Base-by-base conservation (phyloP, 2,888 invertebrate genomes). In the Plebejus melissa region DNA sequence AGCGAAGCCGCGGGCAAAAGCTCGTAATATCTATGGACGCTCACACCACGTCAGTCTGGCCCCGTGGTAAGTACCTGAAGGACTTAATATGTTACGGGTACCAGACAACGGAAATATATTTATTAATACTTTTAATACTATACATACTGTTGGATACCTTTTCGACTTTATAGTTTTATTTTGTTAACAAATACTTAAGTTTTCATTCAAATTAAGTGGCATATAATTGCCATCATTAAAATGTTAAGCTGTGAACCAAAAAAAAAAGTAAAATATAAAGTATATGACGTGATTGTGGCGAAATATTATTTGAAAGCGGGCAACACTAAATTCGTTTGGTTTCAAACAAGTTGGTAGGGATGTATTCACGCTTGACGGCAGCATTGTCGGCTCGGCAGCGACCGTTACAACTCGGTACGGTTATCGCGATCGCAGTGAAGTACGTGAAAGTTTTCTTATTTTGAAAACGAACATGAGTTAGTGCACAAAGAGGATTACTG, bases 281-380 rank as follows among this genome's bases (percentile, higher is more conserved):
- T 2, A 32, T 60, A 28, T 60, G 60, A 32, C 36, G 4, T 22
- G 22, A 22, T 22, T 22, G 22, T 22, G 22, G 22, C 22, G 22
- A 32, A 65, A 65, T 36, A 32, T 13, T 36, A 32, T 65, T 72
- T 32, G 0, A 11, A 32, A 28, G 28, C 13, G 28, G 72, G 50
- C 54, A 72, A 72, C 72, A 32, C 54, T 32, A 50, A 72, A 65
- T 32, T 60, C 60, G 90, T 88, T 83, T 83, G 83, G 83, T 86
- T 86, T 32, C 32, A 32, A 32, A 85, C 86, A 86, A 87, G 71
- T 41, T 71, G n/a, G 71, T 46, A 41, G 71, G 46, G 71, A 46
- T 36, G 46, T 22, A 28, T 70, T 41, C 41, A 28, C 70, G 72
- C 46, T 50, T 50, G 72, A 72, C 50, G 72, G 32, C 50, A 72